Percentiles rank a stretch among this genome's conserved stretches.
These are phyloP conservation scores for Pseudopipra pipra DNA, from an alignment of 2,113 vertebrate species.

Conservation along the genomic window DNA sequence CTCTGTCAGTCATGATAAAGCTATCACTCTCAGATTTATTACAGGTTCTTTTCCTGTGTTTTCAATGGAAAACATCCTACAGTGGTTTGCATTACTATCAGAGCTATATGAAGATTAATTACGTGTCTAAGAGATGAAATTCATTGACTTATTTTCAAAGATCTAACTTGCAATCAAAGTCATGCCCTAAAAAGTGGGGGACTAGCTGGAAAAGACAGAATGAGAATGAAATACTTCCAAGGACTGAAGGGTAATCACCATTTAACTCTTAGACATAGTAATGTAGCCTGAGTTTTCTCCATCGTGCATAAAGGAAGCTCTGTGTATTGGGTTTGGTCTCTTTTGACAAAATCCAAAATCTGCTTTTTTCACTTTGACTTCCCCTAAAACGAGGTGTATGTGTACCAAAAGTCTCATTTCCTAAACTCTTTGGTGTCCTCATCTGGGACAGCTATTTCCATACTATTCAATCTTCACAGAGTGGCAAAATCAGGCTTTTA, in stretches of 20 bases:
- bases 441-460: not conserved
- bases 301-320: not conserved
- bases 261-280: not conserved
- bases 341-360: not conserved
- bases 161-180: slow-evolving; percentile 63
- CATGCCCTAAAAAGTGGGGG: not conserved
- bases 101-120: slow-evolving; percentile 77
- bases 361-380: not conserved
- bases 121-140: slow-evolving; percentile 51
- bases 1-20: slow-evolving; percentile 71
- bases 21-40: slow-evolving; percentile 74
- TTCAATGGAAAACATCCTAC: slow-evolving; percentile 72
- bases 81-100: slow-evolving; percentile 70
- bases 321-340: not conserved
- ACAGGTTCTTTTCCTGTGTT: slow-evolving; percentile 61
- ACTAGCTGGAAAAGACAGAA: not conserved
- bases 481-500: not conserved
- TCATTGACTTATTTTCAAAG: slow-evolving; percentile 67
- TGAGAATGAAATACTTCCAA: not conserved
- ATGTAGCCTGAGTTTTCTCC: not conserved
- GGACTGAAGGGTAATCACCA: not conserved
- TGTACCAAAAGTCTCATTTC: not conserved
- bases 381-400: rapidly evolving
- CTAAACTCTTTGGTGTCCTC: not conserved
- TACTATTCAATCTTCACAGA: not conserved